phyloP scores from a whole-genome alignment of 2,797 vertebrate genomes.

The Anniella stebbinsi region DNA sequence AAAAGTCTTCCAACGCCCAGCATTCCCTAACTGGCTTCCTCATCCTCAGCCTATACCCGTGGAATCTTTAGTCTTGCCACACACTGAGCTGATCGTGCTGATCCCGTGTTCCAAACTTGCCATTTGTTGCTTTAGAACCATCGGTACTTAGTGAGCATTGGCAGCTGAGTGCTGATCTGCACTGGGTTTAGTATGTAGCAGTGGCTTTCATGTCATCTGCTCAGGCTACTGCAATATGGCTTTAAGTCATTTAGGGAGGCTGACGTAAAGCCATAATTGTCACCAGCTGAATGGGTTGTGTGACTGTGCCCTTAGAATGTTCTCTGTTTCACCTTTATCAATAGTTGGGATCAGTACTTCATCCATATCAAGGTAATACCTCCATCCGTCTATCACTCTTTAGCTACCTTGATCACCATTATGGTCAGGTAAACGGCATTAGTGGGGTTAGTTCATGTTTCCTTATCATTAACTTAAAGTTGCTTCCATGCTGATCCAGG shows the following conservation, averaged over 20 bases:
- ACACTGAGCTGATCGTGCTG: neutral
- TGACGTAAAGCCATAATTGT: neutral
- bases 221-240: neutral
- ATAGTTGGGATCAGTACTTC: neutral
- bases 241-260: neutral
- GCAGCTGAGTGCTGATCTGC: neutral
- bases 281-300: neutral
- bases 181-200: neutral
- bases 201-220: neutral
- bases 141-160: neutral
- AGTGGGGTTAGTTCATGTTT: neutral
- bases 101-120: neutral
- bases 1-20: no score
- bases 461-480: neutral
- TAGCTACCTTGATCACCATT: neutral
- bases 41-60: neutral
- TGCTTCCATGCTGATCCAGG: neutral
- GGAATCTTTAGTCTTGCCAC: neutral
- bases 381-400: neutral
- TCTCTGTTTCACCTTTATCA: neutral
- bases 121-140: neutral
- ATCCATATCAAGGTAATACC: neutral
- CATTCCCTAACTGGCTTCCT: no score
- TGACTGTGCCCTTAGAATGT: no score
- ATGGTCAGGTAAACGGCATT: neutral